phyloP scores from a whole-genome alignment of 92 coral and sea anemone genomes.

The Parazoanthus swiftii region DNA sequence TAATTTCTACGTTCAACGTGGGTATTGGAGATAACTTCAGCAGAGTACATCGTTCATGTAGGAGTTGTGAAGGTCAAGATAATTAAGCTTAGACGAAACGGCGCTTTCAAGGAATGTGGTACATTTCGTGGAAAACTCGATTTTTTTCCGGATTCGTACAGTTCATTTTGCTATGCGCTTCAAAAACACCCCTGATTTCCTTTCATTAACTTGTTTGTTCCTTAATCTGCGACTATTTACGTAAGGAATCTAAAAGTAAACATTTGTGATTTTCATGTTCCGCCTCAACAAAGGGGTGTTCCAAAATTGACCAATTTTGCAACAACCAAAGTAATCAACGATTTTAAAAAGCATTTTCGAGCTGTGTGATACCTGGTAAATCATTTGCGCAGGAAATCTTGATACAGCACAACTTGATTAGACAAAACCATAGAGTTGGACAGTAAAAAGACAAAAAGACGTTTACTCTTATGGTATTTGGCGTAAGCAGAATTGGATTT shows the following conservation, averaged over 20 bases:
- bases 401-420: not conserved
- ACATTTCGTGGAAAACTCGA: not conserved
- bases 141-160: not conserved
- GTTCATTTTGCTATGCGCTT: conserved; percentile 1
- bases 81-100: conserved; percentile 14
- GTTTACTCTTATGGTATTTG: not conserved
- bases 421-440: not conserved
- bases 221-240: conserved; percentile 23
- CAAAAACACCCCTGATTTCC: conserved; percentile 23
- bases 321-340: not conserved
- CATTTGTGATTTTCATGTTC: conserved; percentile 11
- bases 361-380: conserved; percentile 8
- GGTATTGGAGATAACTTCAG: conserved; percentile 12
- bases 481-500: not conserved
- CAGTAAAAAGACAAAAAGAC: not conserved
- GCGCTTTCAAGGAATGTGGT: conserved; percentile 16
- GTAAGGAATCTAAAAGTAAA: conserved; percentile 25
- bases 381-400: not conserved
- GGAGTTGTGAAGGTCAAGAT: conserved; percentile 36
- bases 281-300: conserved; percentile 6
- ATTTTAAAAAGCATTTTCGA: not conserved
- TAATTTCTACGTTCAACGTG: conserved; percentile 40
- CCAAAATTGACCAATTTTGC: not conserved
- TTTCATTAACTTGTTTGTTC: conserved; percentile 25
- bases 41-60: not conserved